A percentile compares a stretch with the other conserved stretches of the same genome.
Evolutionary conservation across 2,113 vertebrate species (phyloP).

Genomic region (Urocynchramus pylzowi): DNA sequence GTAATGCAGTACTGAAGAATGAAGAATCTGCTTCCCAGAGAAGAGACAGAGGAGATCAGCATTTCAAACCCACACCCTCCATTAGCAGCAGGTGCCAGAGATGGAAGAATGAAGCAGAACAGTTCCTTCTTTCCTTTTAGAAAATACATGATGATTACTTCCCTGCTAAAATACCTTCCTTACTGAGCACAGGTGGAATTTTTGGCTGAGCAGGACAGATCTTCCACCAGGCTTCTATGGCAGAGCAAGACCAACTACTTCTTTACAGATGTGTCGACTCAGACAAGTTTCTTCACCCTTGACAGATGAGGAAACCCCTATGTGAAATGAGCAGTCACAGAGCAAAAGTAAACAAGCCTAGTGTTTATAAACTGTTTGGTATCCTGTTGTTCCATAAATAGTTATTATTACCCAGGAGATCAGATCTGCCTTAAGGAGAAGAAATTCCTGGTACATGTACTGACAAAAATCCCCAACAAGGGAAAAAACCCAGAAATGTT

Average conservation of each 20-base stretch:
- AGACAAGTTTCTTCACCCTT: neutral
- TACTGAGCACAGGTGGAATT: neutral
- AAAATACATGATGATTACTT: neutral
- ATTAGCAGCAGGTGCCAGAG: neutral
- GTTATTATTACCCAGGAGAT: constrained; percentile 1
- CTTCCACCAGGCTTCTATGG: neutral
- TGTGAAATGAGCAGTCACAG: neutral
- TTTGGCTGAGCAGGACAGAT: neutral
- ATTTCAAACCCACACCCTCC: neutral
- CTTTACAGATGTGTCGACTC: neutral
- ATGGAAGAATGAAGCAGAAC: neutral
- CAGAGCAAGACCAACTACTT: neutral
- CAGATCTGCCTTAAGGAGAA: neutral
- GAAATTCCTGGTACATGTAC: neutral
- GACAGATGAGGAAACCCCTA: constrained; percentile 13
- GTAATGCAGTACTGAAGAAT: neutral
- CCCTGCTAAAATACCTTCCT: neutral
- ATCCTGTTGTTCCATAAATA: constrained; percentile 36
- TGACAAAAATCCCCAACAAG: neutral
- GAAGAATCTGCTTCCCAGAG: neutral
- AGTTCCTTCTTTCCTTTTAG: neutral
- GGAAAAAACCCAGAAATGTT: neutral
- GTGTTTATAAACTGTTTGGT: constrained; percentile 19
- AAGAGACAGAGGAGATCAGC: neutral
- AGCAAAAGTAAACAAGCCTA: constrained; percentile 30